Evolutionary conservation across 2,888 invertebrate genomes (phyloP).

Genomic region (Rhimphoctona megacephalus): DNA sequence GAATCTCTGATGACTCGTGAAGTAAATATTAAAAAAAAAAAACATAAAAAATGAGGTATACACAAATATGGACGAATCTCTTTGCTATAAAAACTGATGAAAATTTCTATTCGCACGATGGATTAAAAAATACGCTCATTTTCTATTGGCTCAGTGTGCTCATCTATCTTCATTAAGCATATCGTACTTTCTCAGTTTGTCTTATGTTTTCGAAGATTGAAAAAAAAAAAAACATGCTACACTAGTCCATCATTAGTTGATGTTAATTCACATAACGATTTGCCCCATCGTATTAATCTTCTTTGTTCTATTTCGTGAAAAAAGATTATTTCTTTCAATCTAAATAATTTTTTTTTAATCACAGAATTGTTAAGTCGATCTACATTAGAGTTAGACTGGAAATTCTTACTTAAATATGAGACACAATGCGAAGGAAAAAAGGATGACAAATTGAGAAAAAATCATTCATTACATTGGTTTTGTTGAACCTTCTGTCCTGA

Average conservation of each 20-base stretch:
- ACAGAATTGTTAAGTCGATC: neutral
- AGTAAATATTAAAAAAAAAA: too few relatives aligned
- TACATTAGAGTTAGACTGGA: neutral
- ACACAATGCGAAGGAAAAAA: neutral
- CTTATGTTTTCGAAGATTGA: neutral
- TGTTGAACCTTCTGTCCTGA: neutral
- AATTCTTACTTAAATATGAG: neutral
- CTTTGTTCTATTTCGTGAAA: neutral
- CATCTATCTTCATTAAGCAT: too few relatives aligned
- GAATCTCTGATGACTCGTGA: too few relatives aligned
- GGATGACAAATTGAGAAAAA: neutral
- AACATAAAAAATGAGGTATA: too few relatives aligned
- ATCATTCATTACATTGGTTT: neutral
- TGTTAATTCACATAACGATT: neutral
- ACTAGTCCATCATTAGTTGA: neutral
- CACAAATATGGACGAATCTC: too few relatives aligned
- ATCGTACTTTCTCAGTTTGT: neutral
- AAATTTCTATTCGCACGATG: too few relatives aligned
- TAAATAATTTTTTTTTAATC: neutral
- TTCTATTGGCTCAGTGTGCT: too few relatives aligned
- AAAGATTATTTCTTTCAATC: neutral
- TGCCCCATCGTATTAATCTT: neutral
- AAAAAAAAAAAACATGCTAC: neutral
- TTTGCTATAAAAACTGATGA: too few relatives aligned
- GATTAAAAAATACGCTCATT: too few relatives aligned